Percentiles rank a stretch among this genome's conserved stretches.
Evolutionary conservation across 2,888 invertebrate species (phyloP).

Genomic region (Orgyia antiqua): DNA sequence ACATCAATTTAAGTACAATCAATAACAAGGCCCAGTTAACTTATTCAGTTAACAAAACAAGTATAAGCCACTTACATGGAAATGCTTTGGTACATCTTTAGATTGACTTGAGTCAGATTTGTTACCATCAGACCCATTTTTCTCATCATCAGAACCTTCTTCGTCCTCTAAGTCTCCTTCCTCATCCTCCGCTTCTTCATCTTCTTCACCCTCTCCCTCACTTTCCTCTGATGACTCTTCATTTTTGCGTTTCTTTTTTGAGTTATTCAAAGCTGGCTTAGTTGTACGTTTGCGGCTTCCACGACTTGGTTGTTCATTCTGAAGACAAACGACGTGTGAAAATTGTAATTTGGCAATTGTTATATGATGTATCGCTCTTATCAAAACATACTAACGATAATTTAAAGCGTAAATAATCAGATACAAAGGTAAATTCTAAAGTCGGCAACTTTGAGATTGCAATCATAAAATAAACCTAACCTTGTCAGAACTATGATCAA

Average conservation of each 20-base stretch:
- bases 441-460: no score
- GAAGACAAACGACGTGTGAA: slow-evolving; percentile 4
- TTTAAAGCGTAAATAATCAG: no score
- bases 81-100: slow-evolving; percentile 76
- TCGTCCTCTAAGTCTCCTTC: slow-evolving; percentile 69
- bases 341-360: no score
- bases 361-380: background rate
- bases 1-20: no score
- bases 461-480: no score
- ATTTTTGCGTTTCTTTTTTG: slow-evolving; percentile 70
- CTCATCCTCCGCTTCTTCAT: slow-evolving; percentile 64
- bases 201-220: slow-evolving; percentile 61
- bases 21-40: no score
- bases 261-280: slow-evolving; percentile 52
- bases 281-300: slow-evolving; percentile 52
- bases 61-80: slow-evolving; percentile 71
- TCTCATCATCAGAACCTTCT: slow-evolving; percentile 73
- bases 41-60: no score
- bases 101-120: slow-evolving; percentile 76
- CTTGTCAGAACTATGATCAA: no score
- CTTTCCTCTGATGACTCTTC: slow-evolving; percentile 66
- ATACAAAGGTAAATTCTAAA: no score
- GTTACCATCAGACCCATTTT: slow-evolving; percentile 74
- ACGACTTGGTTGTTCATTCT: slow-evolving; percentile 58
- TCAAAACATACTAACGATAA: no score